These are phyloP conservation scores for Camptogramma bilineatum DNA, from an alignment of 2,888 invertebrate genomes.

Conservation along the genomic window DNA sequence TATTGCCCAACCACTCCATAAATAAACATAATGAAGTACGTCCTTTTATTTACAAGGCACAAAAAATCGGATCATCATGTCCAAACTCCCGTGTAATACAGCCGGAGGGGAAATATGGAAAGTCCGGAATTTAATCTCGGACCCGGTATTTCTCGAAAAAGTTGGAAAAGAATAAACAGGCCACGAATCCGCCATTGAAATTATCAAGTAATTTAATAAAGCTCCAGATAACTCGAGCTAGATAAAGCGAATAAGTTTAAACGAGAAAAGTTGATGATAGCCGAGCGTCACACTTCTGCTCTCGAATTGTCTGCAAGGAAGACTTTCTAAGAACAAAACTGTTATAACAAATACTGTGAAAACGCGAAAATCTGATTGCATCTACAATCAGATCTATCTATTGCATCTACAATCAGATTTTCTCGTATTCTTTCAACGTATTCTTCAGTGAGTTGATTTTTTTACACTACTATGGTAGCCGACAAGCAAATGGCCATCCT, in stretches of 20 bases:
- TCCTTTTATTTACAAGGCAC: constrained; percentile 29
- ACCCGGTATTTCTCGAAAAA: constrained; percentile 45
- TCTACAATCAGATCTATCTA: too few relatives aligned
- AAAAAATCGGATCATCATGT: constrained; percentile 29
- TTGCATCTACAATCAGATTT: too few relatives aligned
- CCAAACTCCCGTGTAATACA: constrained; percentile 33
- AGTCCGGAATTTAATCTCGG: constrained; percentile 44
- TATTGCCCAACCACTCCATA: constrained; percentile 10
- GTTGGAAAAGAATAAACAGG: constrained; percentile 66
- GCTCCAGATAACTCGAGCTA: constrained; percentile 70
- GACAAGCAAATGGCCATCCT: too few relatives aligned
- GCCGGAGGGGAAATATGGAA: constrained; percentile 26
- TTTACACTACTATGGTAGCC: too few relatives aligned
- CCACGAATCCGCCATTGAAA: constrained; percentile 66
- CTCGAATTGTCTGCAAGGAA: constrained; percentile 6
- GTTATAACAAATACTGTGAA: background rate
- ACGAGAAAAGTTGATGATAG: constrained; percentile 77
- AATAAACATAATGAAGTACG: constrained; percentile 24
- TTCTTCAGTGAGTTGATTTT: too few relatives aligned
- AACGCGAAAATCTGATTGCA: background rate
- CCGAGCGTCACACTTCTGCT: constrained; percentile 29
- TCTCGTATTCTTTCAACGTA: too few relatives aligned
- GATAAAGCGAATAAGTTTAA: constrained; percentile 81
- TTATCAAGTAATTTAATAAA: constrained; percentile 82
- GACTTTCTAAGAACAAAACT: background rate